Evolutionary conservation across 2,797 vertebrate genomes (phyloP).

Genomic region (Leucoraja ocellata): DNA sequence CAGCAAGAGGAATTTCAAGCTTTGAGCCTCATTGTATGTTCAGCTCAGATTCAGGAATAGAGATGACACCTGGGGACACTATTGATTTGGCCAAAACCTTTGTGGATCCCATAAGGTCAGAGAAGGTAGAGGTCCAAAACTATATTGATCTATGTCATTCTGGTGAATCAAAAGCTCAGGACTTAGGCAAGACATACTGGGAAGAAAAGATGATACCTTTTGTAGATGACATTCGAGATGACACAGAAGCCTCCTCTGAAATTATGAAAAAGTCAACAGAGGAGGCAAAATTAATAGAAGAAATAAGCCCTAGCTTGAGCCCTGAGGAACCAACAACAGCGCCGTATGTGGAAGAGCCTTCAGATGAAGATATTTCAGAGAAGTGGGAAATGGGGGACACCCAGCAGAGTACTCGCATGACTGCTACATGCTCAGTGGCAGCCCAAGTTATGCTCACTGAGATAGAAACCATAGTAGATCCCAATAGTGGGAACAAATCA

Average conservation of each 20-base stretch:
- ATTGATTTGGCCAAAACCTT: conserved; percentile 71
- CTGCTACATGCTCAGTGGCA: conserved; percentile 51
- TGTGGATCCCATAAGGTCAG: conserved; percentile 61
- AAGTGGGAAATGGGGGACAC: conserved; percentile 61
- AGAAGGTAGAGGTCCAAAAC: conserved; percentile 83
- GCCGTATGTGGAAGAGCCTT: conserved; percentile 70
- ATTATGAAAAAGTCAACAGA: conserved; percentile 26
- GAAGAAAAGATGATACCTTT: conserved; percentile 51
- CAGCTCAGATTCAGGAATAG: conserved; percentile 75
- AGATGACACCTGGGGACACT: conserved; percentile 74
- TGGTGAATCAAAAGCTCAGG: conserved; percentile 62
- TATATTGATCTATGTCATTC: conserved; percentile 90
- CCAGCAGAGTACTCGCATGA: conserved; percentile 47
- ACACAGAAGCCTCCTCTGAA: neutral
- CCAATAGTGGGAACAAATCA: conserved; percentile 48
- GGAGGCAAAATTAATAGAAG: conserved; percentile 18
- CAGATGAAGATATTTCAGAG: conserved; percentile 66
- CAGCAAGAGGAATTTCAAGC: conserved; percentile 55
- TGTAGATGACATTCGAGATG: conserved; percentile 35
- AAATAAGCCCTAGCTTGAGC: conserved; percentile 47
- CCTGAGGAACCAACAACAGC: conserved; percentile 65
- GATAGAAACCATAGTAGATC: conserved; percentile 55
- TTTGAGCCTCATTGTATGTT: conserved; percentile 68
- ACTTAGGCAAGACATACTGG: conserved; percentile 43
- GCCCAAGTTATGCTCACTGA: conserved; percentile 81